phyloP scores from a whole-genome alignment of 2,888 invertebrate species.

The Polietes domitor region DNA sequence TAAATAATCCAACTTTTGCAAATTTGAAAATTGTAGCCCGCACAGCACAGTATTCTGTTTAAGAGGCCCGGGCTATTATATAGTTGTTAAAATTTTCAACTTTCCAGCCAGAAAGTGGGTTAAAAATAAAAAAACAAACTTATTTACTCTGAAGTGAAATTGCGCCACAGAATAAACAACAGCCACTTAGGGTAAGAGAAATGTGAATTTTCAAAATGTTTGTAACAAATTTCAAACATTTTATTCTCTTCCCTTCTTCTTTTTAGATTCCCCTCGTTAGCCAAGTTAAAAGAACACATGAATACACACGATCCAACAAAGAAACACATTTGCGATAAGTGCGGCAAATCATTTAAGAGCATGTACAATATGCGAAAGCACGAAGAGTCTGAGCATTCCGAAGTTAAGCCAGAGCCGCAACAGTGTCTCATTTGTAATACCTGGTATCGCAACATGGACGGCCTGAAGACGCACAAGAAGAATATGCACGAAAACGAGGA shows the following conservation, averaged over 20 bases:
- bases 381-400: slow-evolving; percentile 77
- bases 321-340: slow-evolving; percentile 76
- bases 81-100: neutral
- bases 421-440: slow-evolving; percentile 78
- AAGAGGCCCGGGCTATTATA: too few relatives aligned
- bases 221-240: slow-evolving; percentile 8
- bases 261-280: slow-evolving; percentile 74
- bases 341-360: slow-evolving; percentile 75
- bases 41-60: too few relatives aligned
- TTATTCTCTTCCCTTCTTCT: slow-evolving; percentile 12
- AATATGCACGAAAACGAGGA: slow-evolving; percentile 75
- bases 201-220: neutral
- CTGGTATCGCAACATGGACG: slow-evolving; percentile 76
- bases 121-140: neutral
- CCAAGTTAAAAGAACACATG: slow-evolving; percentile 75
- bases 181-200: slow-evolving; percentile 65
- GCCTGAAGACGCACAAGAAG: slow-evolving; percentile 77
- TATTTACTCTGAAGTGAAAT: neutral
- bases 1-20: too few relatives aligned
- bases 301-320: slow-evolving; percentile 76
- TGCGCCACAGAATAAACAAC: slow-evolving; percentile 14
- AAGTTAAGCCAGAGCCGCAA: slow-evolving; percentile 75
- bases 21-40: too few relatives aligned
- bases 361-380: slow-evolving; percentile 76
- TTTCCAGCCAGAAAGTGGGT: neutral